Percentiles rank a stretch among this genome's conserved stretches.
Conservation (phyloP, 1,140 invertebrate species). For the Doryteuthis pealeii region DNA sequence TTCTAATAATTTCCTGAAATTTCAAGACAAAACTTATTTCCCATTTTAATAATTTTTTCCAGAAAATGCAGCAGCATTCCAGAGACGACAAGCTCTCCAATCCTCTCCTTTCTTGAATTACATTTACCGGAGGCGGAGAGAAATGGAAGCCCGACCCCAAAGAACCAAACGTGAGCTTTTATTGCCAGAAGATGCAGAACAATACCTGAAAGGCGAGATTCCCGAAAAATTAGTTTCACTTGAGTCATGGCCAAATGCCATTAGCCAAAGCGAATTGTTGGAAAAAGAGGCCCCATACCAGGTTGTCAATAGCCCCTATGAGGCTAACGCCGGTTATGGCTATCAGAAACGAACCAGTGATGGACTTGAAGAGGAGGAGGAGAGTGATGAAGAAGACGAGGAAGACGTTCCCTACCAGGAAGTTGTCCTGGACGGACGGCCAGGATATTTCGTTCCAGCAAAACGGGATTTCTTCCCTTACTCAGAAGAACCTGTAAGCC, state of each 20-base stretch:
- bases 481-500: conserved; percentile 36
- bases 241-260: not conserved
- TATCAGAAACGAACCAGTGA: not conserved
- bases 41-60: too few relatives aligned
- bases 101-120: not conserved
- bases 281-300: not conserved
- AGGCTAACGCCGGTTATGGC: not conserved
- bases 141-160: not conserved
- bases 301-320: not conserved
- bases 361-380: not conserved
- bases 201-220: not conserved
- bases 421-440: conserved; percentile 7
- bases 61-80: not conserved
- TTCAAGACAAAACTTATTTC: too few relatives aligned
- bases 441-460: conserved; percentile 20
- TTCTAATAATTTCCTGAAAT: too few relatives aligned
- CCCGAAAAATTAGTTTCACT: not conserved
- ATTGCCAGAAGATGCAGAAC: not conserved
- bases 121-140: not conserved
- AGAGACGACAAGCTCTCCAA: not conserved
- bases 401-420: not conserved
- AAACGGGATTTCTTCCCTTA: conserved; percentile 42
- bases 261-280: not conserved
- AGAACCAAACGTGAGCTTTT: not conserved
- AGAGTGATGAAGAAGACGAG: not conserved